Evolutionary conservation across 2,888 invertebrate species (phyloP).

Genomic region (Sesia bembeciformis): DNA sequence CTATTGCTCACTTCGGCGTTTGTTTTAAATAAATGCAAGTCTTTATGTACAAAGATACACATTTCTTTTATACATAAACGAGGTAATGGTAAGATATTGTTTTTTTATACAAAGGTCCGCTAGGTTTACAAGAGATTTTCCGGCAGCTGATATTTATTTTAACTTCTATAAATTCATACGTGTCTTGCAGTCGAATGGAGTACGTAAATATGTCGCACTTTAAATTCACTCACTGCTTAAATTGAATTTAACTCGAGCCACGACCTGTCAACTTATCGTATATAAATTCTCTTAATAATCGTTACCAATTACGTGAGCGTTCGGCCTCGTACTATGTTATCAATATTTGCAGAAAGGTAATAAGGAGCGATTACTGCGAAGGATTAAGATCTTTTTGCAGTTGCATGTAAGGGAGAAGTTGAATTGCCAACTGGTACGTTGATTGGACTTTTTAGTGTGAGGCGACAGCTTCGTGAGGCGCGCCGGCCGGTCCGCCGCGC

Average conservation of each 20-base stretch:
- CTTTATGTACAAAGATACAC: no score
- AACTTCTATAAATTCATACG: slow-evolving; percentile 2
- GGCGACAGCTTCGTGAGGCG: slow-evolving; percentile 30
- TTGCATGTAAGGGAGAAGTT: slow-evolving; percentile 47
- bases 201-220: slow-evolving; percentile 45
- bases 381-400: slow-evolving; percentile 56
- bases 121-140: background rate
- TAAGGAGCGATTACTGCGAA: slow-evolving; percentile 28
- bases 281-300: slow-evolving; percentile 66
- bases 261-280: slow-evolving; percentile 58
- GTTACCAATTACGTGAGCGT: slow-evolving; percentile 63
- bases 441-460: slow-evolving; percentile 34
- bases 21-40: no score
- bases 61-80: no score
- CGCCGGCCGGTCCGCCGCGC: slow-evolving; percentile 30
- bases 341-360: slow-evolving; percentile 38
- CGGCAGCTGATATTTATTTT: slow-evolving; percentile 17
- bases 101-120: no score
- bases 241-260: slow-evolving; percentile 47
- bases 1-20: no score
- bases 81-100: no score
- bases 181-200: slow-evolving; percentile 23
- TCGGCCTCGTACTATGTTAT: slow-evolving; percentile 48
- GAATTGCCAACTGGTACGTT: slow-evolving; percentile 34
- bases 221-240: slow-evolving; percentile 31